Evolutionary conservation across 2,797 vertebrate species (phyloP), one percentile per base, ranked within the genome.

Genomic region (Somateria mollissima): DNA sequence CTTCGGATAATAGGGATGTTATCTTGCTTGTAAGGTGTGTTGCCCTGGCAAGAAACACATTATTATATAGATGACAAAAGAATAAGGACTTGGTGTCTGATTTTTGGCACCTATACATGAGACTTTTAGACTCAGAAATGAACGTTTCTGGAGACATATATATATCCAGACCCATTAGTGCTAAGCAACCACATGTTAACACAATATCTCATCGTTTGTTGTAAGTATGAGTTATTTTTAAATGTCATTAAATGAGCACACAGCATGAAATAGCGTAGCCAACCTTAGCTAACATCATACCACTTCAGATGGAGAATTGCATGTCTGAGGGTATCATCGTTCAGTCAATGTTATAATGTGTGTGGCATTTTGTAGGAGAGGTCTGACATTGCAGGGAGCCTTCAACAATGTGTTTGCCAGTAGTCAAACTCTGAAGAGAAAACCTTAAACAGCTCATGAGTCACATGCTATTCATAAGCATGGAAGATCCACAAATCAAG

Each of bases 261-360:
- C 9, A 78, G 70, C 86, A 45, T 36, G 89, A 91, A 94, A 73
- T 62, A 65, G 37, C 69, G 69, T 30, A 19, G 74, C 28, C 22
- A 79, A 28, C 75, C 73, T 90, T 73, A 76, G 75, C 57, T 91
- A 78, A 43, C 72, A 51, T 37, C 5, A 2, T 77, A 85, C 70
- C 47, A 51, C 58, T 71, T 95, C 76, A 96, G 89, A 87, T 77
- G 89, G 74, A 78, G 67, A 74, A 87, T 82, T 6, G 22, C 51
- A 5, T 2, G 24, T 20, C 3, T 13, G 61, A 88, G 30, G 20
- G 0, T 0, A 0, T 34, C 9, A 1, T 36, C 2, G 1, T n/a
- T 76, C 76, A 2, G 0, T 14, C 51, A 37, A 47, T 94, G 92
- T 49, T 74, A 77, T 43, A 49, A 24, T 0, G 0, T 8, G 47